Evolutionary conservation across 1,140 invertebrate species (phyloP).

Genomic region (Nasonia giraulti): DNA sequence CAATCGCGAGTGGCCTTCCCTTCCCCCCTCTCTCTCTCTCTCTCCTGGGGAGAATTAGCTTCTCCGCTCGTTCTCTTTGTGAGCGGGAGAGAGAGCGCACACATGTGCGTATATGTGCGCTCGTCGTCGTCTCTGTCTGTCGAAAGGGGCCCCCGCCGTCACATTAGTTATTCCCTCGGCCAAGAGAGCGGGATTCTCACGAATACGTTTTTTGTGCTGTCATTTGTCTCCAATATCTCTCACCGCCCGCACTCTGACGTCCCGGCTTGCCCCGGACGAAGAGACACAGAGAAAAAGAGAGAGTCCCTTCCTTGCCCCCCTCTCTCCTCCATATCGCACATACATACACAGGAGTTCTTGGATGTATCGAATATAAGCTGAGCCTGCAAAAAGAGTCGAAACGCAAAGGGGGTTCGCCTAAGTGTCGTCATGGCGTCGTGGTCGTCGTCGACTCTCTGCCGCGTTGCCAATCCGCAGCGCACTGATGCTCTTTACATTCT

Average conservation of each 20-base stretch:
- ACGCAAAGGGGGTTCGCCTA: slow-evolving; percentile 33
- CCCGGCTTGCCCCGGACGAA: slow-evolving; percentile 41
- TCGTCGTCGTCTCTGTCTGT: slow-evolving; percentile 14
- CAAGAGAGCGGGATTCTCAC: slow-evolving; percentile 62
- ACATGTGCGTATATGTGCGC: neutral
- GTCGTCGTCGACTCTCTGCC: slow-evolving; percentile 1
- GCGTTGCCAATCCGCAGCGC: slow-evolving; percentile 4
- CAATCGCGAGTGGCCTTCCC: slow-evolving; percentile 9
- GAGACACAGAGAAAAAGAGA: neutral
- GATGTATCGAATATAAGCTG: slow-evolving; percentile 70
- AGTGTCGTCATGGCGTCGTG: slow-evolving; percentile 50
- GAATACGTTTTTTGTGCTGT: slow-evolving; percentile 71
- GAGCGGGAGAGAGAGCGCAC: neutral
- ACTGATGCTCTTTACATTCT: neutral
- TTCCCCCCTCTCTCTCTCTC: neutral
- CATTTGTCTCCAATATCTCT: slow-evolving; percentile 75
- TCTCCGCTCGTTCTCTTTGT: slow-evolving; percentile 23
- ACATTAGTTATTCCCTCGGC: slow-evolving; percentile 54
- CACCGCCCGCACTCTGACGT: slow-evolving; percentile 55
- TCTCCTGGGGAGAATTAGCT: slow-evolving; percentile 51
- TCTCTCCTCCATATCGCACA: slow-evolving; percentile 48
- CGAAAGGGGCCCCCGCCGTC: slow-evolving; percentile 43
- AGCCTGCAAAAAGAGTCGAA: slow-evolving; percentile 65
- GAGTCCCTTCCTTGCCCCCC: slow-evolving; percentile 40
- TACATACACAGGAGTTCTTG: slow-evolving; percentile 42